Conservation (phyloP, 2,113 vertebrate genomes). For the Emydura subglobosa region DNA sequence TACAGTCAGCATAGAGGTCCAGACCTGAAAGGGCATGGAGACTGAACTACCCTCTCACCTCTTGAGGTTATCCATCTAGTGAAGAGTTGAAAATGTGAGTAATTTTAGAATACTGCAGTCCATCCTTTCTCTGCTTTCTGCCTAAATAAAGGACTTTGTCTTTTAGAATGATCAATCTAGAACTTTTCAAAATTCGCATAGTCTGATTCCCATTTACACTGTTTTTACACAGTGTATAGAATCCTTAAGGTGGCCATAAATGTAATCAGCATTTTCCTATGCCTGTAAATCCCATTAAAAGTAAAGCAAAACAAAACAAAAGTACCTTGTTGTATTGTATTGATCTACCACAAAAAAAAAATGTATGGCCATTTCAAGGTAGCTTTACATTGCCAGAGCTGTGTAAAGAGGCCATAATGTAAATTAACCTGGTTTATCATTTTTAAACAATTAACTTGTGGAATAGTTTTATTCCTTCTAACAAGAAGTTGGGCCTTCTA, state of each 20-base stretch:
- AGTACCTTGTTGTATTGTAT: not conserved
- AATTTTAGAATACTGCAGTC: slow-evolving; percentile 21
- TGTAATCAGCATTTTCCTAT: too few relatives aligned
- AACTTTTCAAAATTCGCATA: not conserved
- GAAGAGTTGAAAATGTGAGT: slow-evolving; percentile 1
- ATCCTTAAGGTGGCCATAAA: not conserved
- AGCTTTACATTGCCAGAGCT: not conserved
- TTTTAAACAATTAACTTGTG: not conserved
- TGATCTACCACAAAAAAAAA: too few relatives aligned
- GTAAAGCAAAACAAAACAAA: too few relatives aligned
- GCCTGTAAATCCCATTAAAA: too few relatives aligned
- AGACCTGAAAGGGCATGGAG: slow-evolving; percentile 8
- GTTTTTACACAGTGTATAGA: not conserved
- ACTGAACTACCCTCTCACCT: slow-evolving; percentile 13
- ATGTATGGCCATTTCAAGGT: not conserved
- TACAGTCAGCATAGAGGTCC: not conserved
- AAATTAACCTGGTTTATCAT: not conserved
- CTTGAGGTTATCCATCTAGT: slow-evolving; percentile 29
- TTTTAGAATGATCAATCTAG: slow-evolving; percentile 1
- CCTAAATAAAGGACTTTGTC: slow-evolving; percentile 9
- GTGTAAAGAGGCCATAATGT: not conserved
- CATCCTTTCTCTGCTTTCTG: slow-evolving; percentile 5
- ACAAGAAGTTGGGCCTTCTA: not conserved
- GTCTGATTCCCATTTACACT: not conserved
- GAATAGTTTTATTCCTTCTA: not conserved